Evolutionary conservation across 1,140 invertebrate species (phyloP).

Genomic region (Zelostemma sp.): DNA sequence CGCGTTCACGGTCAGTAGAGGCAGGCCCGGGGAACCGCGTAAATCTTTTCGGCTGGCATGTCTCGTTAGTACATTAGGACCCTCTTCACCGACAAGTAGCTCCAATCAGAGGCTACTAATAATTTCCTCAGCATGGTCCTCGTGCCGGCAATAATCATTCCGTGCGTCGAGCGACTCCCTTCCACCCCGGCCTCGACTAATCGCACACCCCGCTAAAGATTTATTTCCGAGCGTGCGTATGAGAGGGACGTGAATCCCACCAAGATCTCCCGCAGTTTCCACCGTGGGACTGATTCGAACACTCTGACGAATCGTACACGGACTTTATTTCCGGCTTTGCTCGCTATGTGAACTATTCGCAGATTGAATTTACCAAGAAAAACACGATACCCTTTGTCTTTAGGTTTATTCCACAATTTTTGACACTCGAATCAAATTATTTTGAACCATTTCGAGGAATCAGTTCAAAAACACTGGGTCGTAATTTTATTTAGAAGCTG

Average conservation of each 20-base stretch:
- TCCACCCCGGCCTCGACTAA: conserved; percentile 62
- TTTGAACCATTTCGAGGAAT: too few species aligned
- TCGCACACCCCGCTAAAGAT: conserved; percentile 66
- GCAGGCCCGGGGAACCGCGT: conserved; percentile 31
- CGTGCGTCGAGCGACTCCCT: conserved; percentile 41
- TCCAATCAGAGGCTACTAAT: conserved; percentile 65
- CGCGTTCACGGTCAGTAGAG: conserved; percentile 23
- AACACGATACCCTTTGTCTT: too few species aligned
- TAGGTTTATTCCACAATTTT: too few species aligned
- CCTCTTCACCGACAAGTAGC: conserved; percentile 54
- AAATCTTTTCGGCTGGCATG: conserved; percentile 50
- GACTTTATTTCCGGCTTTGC: conserved; percentile 52
- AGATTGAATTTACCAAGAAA: too few species aligned
- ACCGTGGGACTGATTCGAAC: conserved; percentile 65
- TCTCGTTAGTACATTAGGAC: conserved; percentile 60
- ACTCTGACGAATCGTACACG: conserved; percentile 51
- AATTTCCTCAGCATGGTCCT: conserved; percentile 56
- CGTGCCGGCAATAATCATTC: conserved; percentile 64
- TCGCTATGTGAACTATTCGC: too few species aligned
- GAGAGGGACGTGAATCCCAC: conserved; percentile 59
- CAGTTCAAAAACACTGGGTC: too few species aligned
- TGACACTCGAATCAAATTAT: too few species aligned
- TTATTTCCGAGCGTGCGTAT: conserved; percentile 62
- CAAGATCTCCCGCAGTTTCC: conserved; percentile 63
- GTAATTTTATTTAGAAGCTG: too few species aligned